These are phyloP conservation scores for Lasioglossum zephyrum DNA, from an alignment of 2,888 invertebrate species.

Conservation along the genomic window DNA sequence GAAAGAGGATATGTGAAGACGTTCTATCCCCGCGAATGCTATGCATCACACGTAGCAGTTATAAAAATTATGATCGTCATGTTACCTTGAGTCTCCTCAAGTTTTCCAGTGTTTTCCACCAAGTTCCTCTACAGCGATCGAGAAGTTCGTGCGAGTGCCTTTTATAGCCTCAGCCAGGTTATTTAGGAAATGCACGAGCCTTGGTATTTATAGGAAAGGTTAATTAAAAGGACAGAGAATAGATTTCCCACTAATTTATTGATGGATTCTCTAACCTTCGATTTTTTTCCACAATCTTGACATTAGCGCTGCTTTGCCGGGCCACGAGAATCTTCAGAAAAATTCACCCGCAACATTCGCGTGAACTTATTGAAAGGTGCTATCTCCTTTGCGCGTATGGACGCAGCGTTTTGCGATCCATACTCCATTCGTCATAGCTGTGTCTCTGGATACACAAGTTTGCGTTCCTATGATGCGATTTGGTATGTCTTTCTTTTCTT, in stretches of 20 bases:
- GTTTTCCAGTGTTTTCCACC: slow-evolving; percentile 1
- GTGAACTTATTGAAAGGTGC: neutral
- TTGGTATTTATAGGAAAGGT: slow-evolving; percentile 30
- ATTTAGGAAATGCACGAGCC: slow-evolving; percentile 16
- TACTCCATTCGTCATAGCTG: no score
- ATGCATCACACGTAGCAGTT: neutral
- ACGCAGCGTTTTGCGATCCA: no score
- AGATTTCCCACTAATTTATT: slow-evolving; percentile 28
- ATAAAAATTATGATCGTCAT: neutral
- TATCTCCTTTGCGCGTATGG: no score
- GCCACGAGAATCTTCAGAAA: neutral
- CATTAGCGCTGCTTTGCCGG: neutral
- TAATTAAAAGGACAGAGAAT: slow-evolving; percentile 20
- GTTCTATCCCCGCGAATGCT: neutral
- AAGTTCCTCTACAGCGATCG: neutral
- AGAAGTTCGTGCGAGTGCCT: neutral
- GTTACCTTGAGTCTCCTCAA: neutral
- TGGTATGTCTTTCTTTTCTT: no score
- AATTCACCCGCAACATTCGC: neutral
- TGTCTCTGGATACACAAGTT: no score
- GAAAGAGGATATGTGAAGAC: neutral
- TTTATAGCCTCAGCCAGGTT: slow-evolving; percentile 14
- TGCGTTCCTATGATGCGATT: no score
- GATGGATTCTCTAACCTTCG: slow-evolving; percentile 7
- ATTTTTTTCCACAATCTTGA: neutral